These are phyloP conservation scores for Aptenodytes patagonicus DNA, from an alignment of 2,113 vertebrate species.

Conservation along the genomic window DNA sequence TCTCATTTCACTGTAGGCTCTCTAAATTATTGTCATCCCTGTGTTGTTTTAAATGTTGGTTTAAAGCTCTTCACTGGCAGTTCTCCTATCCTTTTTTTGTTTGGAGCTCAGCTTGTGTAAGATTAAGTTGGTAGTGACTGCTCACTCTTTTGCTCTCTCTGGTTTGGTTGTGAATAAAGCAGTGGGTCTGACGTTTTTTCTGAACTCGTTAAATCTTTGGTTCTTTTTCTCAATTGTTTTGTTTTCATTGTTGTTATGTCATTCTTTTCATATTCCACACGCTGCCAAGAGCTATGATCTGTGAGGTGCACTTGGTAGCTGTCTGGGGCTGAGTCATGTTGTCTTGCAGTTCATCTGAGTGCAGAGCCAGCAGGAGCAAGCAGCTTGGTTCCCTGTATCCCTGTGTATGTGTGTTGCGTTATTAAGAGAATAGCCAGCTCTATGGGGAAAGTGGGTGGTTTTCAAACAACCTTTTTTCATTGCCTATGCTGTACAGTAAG, in stretches of 20 bases:
- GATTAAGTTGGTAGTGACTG: neutral
- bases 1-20: neutral
- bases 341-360: slow-evolving; percentile 12
- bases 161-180: neutral
- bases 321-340: slow-evolving; percentile 45
- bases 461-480: neutral
- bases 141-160: neutral
- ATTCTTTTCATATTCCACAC: neutral
- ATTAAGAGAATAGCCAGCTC: neutral
- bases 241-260: slow-evolving; percentile 25
- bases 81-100: neutral
- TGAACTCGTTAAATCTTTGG: neutral
- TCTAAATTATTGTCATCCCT: neutral
- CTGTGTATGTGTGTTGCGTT: neutral
- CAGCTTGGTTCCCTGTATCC: neutral
- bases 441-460: neutral
- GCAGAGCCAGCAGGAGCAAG: neutral
- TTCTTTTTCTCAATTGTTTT: neutral
- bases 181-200: neutral
- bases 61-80: neutral
- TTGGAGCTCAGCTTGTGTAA: rapidly evolving
- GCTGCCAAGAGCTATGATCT: neutral
- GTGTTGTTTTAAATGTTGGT: neutral
- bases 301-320: neutral
- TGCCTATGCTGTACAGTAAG: neutral